Conservation (phyloP, 2,797 vertebrate species). For the Benthosema pterotum region DNA sequence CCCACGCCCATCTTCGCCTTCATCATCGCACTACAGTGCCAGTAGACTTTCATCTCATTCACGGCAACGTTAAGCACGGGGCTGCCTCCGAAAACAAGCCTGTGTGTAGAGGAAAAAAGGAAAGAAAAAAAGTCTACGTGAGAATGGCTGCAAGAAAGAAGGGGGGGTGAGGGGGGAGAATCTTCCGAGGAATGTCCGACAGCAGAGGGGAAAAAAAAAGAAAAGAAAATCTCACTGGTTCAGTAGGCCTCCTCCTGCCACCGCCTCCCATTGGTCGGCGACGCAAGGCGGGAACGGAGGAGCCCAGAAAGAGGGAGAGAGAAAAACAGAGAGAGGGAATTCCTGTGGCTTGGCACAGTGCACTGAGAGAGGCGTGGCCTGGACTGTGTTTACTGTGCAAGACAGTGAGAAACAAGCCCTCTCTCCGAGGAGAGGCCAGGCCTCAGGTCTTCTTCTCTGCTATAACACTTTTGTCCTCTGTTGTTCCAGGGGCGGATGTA, state of each 20-base stretch:
- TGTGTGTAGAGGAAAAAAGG: conserved; percentile 12
- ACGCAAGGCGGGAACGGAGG: conserved; percentile 77
- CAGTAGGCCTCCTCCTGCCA: conserved; percentile 50
- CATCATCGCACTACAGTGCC: conserved; percentile 55
- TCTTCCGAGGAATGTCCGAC: conserved; percentile 61
- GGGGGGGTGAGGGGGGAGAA: conserved; percentile 11
- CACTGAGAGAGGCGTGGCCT: conserved; percentile 74
- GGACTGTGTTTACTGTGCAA: conserved; percentile 74
- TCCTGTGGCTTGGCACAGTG: conserved; percentile 81
- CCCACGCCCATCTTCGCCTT: conserved; percentile 24
- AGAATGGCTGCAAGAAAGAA: background rate
- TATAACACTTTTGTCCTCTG: conserved; percentile 52
- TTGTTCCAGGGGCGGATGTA: too few species aligned
- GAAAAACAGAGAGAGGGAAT: conserved; percentile 73
- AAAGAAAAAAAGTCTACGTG: conserved; percentile 10
- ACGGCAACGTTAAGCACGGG: conserved; percentile 29
- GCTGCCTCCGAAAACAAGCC: conserved; percentile 41
- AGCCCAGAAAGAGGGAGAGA: conserved; percentile 65
- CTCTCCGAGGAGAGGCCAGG: conserved; percentile 57
- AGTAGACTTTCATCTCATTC: conserved; percentile 43
- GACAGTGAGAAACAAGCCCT: conserved; percentile 74
- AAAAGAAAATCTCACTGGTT: conserved; percentile 55
- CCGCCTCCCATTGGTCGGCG: conserved; percentile 64
- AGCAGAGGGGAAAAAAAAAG: conserved; percentile 36
- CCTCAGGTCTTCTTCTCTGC: conserved; percentile 57